Percentiles rank a stretch among this genome's conserved stretches.
Evolutionary conservation across 1,140 invertebrate genomes (phyloP).

Genomic region (Acromyrmex charruanus): DNA sequence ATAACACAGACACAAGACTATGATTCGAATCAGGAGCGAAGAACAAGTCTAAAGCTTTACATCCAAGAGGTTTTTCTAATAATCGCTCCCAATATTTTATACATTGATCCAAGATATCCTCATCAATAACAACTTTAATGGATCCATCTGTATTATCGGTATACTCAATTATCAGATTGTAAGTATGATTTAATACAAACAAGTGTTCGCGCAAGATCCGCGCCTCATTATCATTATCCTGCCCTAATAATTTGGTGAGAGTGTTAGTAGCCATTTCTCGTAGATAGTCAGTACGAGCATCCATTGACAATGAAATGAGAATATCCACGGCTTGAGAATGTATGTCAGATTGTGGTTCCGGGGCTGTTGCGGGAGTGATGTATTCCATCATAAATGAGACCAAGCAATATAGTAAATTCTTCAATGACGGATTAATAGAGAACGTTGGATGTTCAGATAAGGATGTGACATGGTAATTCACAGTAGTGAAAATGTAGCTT

Average conservation of each 20-base stretch:
- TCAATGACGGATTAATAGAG: constrained; percentile 90
- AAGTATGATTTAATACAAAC: constrained; percentile 90
- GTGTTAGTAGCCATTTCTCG: constrained; percentile 88
- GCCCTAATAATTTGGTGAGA: constrained; percentile 88
- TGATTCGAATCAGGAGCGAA: constrained; percentile 89
- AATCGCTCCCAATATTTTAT: constrained; percentile 94
- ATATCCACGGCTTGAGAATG: constrained; percentile 87
- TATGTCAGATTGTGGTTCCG: constrained; percentile 85
- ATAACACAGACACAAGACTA: constrained; percentile 91
- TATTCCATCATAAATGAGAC: constrained; percentile 90
- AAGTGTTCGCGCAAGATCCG: constrained; percentile 89
- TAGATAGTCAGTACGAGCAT: constrained; percentile 91
- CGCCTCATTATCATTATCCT: constrained; percentile 88
- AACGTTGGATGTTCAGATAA: constrained; percentile 88
- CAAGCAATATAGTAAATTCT: constrained; percentile 89
- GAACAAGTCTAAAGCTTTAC: constrained; percentile 93
- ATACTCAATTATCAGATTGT: constrained; percentile 90
- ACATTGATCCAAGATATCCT: constrained; percentile 90
- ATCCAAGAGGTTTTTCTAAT: constrained; percentile 92
- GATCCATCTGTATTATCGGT: constrained; percentile 82
- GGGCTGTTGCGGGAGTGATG: constrained; percentile 85
- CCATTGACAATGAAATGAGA: constrained; percentile 91
- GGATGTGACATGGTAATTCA: constrained; percentile 87
- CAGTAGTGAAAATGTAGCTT: constrained; percentile 90
- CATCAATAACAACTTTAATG: constrained; percentile 87